Evolutionary conservation across 2,888 invertebrate species (phyloP).

Genomic region (Neria commutata): DNA sequence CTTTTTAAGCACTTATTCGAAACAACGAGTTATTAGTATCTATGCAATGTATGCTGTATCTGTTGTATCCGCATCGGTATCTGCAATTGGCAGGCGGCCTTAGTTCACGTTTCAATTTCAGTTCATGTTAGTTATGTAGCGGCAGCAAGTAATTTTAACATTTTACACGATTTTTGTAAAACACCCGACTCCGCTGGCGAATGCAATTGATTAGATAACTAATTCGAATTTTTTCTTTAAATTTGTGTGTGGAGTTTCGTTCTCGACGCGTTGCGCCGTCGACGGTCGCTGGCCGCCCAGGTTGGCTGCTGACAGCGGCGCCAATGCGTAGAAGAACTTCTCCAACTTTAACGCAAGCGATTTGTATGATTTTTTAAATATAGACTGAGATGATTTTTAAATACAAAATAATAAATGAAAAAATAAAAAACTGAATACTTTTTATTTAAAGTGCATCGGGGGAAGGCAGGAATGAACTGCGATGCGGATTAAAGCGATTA

Average conservation of each 20-base stretch:
- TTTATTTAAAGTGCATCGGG: background rate
- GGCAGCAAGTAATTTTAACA: no score
- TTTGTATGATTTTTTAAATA: slow-evolving; percentile 37
- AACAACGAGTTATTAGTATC: no score
- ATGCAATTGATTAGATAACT: slow-evolving; percentile 1
- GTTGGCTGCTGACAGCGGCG: background rate
- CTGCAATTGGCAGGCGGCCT: no score
- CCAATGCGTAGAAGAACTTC: background rate
- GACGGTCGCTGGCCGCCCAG: background rate
- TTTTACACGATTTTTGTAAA: slow-evolving; percentile 22
- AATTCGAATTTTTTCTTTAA: background rate
- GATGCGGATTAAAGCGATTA: no score
- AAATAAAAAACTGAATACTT: slow-evolving; percentile 29
- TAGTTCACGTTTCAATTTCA: no score
- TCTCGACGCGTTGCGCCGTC: background rate
- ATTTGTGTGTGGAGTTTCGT: slow-evolving; percentile 29
- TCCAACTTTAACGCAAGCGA: background rate
- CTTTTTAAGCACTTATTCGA: no score
- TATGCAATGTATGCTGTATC: no score
- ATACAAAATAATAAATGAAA: slow-evolving; percentile 39
- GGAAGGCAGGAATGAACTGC: background rate
- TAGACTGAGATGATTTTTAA: slow-evolving; percentile 52
- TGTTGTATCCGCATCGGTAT: no score
- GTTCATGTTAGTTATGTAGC: no score
- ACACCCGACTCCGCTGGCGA: slow-evolving; percentile 3